Conservation (phyloP, 2,797 vertebrate genomes). For the Cuniculus paca region DNA sequence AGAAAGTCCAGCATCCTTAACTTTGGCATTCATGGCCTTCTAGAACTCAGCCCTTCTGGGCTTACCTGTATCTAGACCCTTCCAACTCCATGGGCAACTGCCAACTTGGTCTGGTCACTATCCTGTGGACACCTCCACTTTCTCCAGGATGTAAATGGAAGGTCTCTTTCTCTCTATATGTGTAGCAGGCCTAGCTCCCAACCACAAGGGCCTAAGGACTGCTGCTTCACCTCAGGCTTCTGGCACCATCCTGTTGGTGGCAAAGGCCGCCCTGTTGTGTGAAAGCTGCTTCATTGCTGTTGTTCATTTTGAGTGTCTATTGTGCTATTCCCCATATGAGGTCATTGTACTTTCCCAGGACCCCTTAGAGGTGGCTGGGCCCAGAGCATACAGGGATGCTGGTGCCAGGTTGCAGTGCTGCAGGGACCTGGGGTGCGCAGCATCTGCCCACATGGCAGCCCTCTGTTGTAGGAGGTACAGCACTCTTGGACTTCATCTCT, state of each 20-base stretch:
- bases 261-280: background rate
- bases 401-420: accelerated
- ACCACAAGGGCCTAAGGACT: too few species aligned
- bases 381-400: background rate
- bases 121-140: background rate
- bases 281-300: background rate
- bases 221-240: background rate
- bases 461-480: background rate
- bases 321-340: background rate
- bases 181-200: background rate
- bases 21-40: background rate
- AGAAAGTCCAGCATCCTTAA: background rate
- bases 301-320: background rate
- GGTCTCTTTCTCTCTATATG: too few species aligned
- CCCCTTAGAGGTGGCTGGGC: background rate
- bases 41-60: background rate
- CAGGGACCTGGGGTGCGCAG: background rate
- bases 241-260: background rate
- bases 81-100: background rate
- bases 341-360: background rate
- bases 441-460: background rate
- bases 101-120: too few species aligned
- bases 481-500: background rate
- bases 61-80: background rate
- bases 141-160: background rate